Evolutionary conservation across 2,113 vertebrate genomes (phyloP).

Genomic region (Athene noctua): DNA sequence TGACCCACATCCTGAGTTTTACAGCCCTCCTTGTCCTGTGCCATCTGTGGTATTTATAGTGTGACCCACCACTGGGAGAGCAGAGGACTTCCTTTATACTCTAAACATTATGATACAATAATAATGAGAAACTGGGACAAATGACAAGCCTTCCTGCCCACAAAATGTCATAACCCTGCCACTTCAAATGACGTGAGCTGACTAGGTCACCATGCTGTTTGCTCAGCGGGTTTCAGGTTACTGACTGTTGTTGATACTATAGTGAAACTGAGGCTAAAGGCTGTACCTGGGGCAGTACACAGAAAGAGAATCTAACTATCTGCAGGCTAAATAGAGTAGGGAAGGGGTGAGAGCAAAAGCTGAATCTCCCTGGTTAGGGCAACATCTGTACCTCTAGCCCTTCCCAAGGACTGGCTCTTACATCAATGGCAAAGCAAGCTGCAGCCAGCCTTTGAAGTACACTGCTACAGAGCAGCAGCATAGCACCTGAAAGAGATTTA

Average conservation of each 20-base stretch:
- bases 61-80: slow-evolving; percentile 34
- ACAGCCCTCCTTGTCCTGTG: slow-evolving; percentile 46
- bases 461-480: neutral
- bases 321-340: neutral
- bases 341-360: neutral
- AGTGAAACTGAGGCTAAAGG: neutral
- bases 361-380: neutral
- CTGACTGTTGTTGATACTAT: neutral
- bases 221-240: neutral
- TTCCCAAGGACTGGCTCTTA: neutral
- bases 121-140: slow-evolving; percentile 34
- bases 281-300: neutral
- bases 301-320: neutral
- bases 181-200: neutral
- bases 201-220: neutral
- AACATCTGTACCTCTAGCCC: neutral
- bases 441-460: neutral
- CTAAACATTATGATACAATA: neutral
- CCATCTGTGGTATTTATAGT: slow-evolving; percentile 56
- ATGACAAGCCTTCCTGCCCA: slow-evolving; percentile 24
- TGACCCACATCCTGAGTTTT: slow-evolving; percentile 65
- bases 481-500: neutral
- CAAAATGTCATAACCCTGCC: neutral
- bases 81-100: slow-evolving; percentile 50
- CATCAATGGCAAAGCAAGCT: neutral